Evolutionary conservation across 2,113 vertebrate genomes (phyloP), one percentile per base, ranked within the genome.

Genomic region (Tretioscincus oriximinensis): DNA sequence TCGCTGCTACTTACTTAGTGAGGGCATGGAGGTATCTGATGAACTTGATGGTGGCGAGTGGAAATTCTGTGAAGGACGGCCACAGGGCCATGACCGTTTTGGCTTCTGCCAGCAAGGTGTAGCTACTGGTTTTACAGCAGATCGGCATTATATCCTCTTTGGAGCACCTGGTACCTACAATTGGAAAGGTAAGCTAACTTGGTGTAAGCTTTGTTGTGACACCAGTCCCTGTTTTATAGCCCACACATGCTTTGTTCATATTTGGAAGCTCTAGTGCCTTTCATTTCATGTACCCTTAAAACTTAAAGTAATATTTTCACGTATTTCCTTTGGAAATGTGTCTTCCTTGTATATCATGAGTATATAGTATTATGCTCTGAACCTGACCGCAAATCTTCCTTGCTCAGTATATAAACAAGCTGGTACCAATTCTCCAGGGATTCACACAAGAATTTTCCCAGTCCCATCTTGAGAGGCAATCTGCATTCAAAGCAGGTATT

Each of bases 101-200:
- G 98, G 98, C 4, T 96, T 96, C 93, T 99, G 98, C 91, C 98
- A 99, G 93, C 98, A 99, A 93, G 98, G 98, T 4, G 88, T 98
- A 35, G 95, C 97, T 0, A 97, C 96, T 0, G 97, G 96, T 73
- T 99, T 99, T 94, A 98, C 96, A 54, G 95, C 97, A 0, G 98
- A 99, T 91, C 96, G 94, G 73, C 96, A 96, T 90, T 98, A 96
- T 84, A 94, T 99, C 70, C 94, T 99, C 84, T 97, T 99, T 11
- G 98, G 98, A 21, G 98, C 98, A 1, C 97, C 98, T 0, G 98
- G 98, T 67, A 98, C 98, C 2, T 99, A 98, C 93, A 98, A 99
- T 94, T 99, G 98, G 98, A 99, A 99, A 95, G 98, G 98, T 99
- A 94, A 91, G 90, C 89, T 47, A 41, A n/a, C n/a, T n/a, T n/a